Evolutionary conservation across 2,797 vertebrate species (phyloP).

Genomic region (Lagorchestes hirsutus): DNA sequence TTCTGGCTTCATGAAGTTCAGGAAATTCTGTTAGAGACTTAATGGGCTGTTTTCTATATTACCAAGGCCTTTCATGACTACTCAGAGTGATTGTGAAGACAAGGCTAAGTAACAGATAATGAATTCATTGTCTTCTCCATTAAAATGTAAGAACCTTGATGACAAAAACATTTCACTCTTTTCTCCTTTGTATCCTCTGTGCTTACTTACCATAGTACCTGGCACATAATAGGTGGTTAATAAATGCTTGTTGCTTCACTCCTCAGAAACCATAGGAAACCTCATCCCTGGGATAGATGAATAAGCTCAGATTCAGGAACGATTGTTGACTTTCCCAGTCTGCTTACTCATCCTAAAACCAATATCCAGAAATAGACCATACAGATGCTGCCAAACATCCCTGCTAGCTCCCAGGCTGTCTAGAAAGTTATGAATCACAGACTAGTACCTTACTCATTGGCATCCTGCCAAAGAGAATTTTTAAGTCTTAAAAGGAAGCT

Average conservation of each 20-base stretch:
- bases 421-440: slow-evolving; percentile 94
- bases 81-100: slow-evolving; percentile 95
- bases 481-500: slow-evolving; percentile 98
- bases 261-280: slow-evolving; percentile 94
- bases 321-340: slow-evolving; percentile 88
- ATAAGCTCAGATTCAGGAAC: slow-evolving; percentile 94
- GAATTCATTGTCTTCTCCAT: slow-evolving; percentile 68
- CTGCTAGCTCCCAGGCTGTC: slow-evolving; percentile 94
- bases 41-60: slow-evolving; percentile 97
- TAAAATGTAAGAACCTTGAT: background rate
- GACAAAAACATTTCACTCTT: background rate
- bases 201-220: background rate
- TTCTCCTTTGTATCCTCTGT: background rate
- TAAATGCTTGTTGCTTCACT: slow-evolving; percentile 74
- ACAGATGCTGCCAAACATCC: slow-evolving; percentile 98
- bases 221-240: background rate
- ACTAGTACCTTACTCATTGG: slow-evolving; percentile 92
- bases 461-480: slow-evolving; percentile 93
- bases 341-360: slow-evolving; percentile 92
- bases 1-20: slow-evolving; percentile 91
- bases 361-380: slow-evolving; percentile 98
- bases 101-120: slow-evolving; percentile 92
- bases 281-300: slow-evolving; percentile 98
- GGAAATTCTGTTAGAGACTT: slow-evolving; percentile 95
- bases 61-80: slow-evolving; percentile 96